These are phyloP conservation scores for Aporrectodea caliginosa DNA, from an alignment of 1,140 invertebrate genomes.

Conservation along the genomic window DNA sequence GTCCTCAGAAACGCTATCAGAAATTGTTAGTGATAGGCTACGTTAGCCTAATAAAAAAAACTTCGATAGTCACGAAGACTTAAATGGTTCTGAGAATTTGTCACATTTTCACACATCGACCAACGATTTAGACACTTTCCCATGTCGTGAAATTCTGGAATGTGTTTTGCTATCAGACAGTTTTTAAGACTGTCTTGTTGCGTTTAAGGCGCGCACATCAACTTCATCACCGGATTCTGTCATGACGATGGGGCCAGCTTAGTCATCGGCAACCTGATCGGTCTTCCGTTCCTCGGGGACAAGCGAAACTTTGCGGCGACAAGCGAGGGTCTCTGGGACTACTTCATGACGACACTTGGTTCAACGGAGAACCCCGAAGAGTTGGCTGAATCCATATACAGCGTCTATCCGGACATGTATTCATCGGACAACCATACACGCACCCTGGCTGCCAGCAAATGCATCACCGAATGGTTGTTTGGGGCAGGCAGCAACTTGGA, in stretches of 20 bases:
- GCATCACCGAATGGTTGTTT: conserved; percentile 11
- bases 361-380: not conserved
- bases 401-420: conserved; percentile 9
- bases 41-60: too few relatives aligned
- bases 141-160: too few relatives aligned
- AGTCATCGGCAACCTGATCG: not conserved
- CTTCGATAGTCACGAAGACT: too few relatives aligned
- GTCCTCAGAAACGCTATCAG: too few relatives aligned
- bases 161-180: too few relatives aligned
- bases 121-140: too few relatives aligned
- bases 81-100: too few relatives aligned
- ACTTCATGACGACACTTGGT: not conserved
- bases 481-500: not conserved
- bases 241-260: conserved; percentile 4
- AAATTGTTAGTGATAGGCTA: too few relatives aligned
- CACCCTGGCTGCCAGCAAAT: not conserved
- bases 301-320: not conserved
- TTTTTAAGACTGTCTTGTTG: too few relatives aligned
- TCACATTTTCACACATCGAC: too few relatives aligned
- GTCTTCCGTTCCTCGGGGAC: not conserved
- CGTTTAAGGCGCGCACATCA: conserved; percentile 10
- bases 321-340: not conserved
- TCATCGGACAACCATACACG: not conserved
- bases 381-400: not conserved
- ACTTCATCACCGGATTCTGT: conserved; percentile 6